Percentiles rank a stretch among this genome's conserved stretches.
These are phyloP conservation scores for Dromius quadrimaculatus DNA, from an alignment of 2,888 invertebrate species.

Conservation along the genomic window DNA sequence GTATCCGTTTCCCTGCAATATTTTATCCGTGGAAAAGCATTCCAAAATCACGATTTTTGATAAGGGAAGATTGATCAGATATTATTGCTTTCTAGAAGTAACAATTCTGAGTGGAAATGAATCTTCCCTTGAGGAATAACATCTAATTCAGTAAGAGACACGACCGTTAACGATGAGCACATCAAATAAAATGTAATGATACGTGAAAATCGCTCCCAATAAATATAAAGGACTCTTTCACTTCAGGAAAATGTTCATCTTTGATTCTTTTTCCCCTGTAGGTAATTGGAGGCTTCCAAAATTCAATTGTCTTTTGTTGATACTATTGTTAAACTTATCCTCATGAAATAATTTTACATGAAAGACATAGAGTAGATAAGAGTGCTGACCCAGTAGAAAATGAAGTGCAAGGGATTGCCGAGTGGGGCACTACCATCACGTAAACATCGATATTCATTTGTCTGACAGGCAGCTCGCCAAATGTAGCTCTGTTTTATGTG, in stretches of 20 bases:
- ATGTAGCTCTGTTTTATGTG: not conserved
- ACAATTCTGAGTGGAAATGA: not conserved
- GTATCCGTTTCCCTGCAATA: too few species aligned
- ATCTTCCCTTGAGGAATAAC: not conserved
- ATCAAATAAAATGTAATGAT: not conserved
- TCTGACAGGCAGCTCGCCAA: not conserved
- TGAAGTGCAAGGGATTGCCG: constrained; percentile 5
- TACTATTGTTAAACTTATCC: not conserved
- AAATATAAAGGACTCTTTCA: not conserved
- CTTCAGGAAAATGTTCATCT: not conserved
- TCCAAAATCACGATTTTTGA: too few species aligned
- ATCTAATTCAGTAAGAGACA: not conserved
- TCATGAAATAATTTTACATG: constrained; percentile 1
- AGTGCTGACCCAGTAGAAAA: constrained; percentile 5
- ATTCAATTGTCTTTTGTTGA: too few species aligned
- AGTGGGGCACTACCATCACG: constrained; percentile 1
- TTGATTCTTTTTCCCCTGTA: not conserved
- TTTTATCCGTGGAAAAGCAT: too few species aligned
- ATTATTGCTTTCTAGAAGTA: too few species aligned
- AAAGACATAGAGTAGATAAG: not conserved
- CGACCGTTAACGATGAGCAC: not conserved
- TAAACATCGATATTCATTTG: constrained; percentile 13
- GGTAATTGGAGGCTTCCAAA: too few species aligned
- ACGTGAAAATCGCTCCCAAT: not conserved
- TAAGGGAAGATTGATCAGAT: too few species aligned